These are phyloP conservation scores for Hafferia zeledoni DNA, from an alignment of 2,797 vertebrate species.

Conservation along the genomic window DNA sequence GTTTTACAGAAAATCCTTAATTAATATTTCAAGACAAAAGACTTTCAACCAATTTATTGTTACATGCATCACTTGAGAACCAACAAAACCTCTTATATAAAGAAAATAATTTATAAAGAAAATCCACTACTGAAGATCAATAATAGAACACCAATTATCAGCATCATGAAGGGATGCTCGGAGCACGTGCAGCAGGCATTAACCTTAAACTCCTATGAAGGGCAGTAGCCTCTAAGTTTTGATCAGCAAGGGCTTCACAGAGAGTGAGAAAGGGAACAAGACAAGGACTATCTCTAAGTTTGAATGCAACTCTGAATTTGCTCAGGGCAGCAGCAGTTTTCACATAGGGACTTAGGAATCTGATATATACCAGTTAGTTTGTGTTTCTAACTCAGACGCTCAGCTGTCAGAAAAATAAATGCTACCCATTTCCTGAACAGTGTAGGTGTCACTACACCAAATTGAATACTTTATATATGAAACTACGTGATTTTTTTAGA, in stretches of 20 bases:
- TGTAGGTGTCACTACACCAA: background rate
- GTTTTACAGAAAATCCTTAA: slow-evolving; percentile 28
- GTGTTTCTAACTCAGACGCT: background rate
- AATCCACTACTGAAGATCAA: background rate
- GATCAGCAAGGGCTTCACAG: background rate
- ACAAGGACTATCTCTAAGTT: background rate
- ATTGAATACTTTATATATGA: background rate
- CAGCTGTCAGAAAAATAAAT: background rate
- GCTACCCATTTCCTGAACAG: background rate
- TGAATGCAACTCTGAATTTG: background rate
- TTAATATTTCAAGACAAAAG: slow-evolving; percentile 37
- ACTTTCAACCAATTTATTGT: background rate
- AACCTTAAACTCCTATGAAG: slow-evolving; percentile 2
- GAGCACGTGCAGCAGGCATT: background rate
- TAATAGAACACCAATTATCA: background rate
- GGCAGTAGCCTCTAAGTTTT: background rate
- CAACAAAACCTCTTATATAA: background rate
- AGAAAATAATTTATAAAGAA: background rate
- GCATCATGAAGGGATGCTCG: background rate
- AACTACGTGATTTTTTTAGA: background rate
- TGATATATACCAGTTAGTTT: background rate
- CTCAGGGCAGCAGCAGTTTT: background rate
- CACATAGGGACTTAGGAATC: background rate
- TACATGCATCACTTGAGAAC: background rate
- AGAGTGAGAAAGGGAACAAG: background rate